A percentile compares a stretch with the other conserved stretches of the same genome.
These are phyloP conservation scores for Malacoraja senta DNA, from an alignment of 2,797 vertebrate genomes.

Conservation along the genomic window DNA sequence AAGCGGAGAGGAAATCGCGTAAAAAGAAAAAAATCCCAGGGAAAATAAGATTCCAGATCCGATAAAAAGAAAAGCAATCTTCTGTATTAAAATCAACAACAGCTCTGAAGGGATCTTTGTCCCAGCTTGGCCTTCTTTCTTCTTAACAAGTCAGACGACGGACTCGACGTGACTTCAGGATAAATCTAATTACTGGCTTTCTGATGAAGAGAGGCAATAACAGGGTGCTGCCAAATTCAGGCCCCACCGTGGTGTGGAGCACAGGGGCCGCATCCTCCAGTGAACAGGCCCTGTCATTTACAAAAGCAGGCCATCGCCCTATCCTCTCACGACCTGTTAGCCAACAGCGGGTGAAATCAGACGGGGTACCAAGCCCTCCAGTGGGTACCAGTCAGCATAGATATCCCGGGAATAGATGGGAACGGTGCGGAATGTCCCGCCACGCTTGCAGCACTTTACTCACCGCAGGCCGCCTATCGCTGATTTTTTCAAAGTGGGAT, in stretches of 20 bases:
- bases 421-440: not conserved
- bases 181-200: constrained; percentile 17
- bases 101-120: not conserved
- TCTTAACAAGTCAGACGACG: not conserved
- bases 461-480: not conserved
- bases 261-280: not conserved
- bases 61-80: not conserved
- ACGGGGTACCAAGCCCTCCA: not conserved
- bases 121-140: not conserved
- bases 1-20: too few species aligned
- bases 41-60: not conserved
- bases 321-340: not conserved
- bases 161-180: constrained; percentile 13
- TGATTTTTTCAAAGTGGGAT: not conserved
- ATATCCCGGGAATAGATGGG: not conserved
- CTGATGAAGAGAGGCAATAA: not conserved
- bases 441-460: not conserved
- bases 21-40: not conserved
- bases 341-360: not conserved
- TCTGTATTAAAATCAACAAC: not conserved
- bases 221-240: not conserved
- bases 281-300: not conserved
- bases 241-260: not conserved
- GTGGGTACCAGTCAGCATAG: not conserved
- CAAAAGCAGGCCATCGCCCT: not conserved